Conservation (phyloP, 2,797 vertebrate genomes). For the Rhinoraja longicauda region DNA sequence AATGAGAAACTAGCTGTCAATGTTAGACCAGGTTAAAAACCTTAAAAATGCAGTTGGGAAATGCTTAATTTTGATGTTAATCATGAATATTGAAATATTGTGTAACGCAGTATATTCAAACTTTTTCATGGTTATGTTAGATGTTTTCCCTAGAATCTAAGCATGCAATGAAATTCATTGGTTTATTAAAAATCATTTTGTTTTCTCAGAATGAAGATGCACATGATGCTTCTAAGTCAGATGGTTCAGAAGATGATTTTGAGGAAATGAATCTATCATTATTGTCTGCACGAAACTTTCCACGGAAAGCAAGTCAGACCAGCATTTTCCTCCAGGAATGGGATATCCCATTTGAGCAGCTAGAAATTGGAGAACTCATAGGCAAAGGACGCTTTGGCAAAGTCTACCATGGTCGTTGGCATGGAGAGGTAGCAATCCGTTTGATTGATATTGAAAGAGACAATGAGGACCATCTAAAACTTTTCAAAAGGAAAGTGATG, state of each 20-base stretch:
- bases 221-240: conserved; percentile 53
- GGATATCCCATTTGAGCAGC: conserved; percentile 97
- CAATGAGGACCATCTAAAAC: conserved; percentile 93
- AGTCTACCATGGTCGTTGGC: conserved; percentile 95
- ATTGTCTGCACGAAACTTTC: conserved; percentile 89
- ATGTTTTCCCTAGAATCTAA: conserved; percentile 41
- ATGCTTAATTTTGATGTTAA: background rate
- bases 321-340: conserved; percentile 99
- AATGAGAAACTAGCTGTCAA: background rate
- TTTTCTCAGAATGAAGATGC: conserved; percentile 77
- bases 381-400: conserved; percentile 94
- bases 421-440: conserved; percentile 91
- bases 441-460: conserved; percentile 95
- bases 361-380: conserved; percentile 92
- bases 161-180: conserved; percentile 49
- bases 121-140: background rate
- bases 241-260: conserved; percentile 89
- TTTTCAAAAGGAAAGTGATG: conserved; percentile 98
- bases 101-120: background rate
- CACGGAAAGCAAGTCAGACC: conserved; percentile 95
- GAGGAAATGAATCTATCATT: conserved; percentile 98
- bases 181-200: conserved; percentile 42
- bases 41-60: background rate
- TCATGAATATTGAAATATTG: background rate
- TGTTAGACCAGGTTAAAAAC: background rate